A percentile compares a stretch with the other conserved stretches of the same genome.
phyloP scores from a whole-genome alignment of 1,140 invertebrate species.

The Acyrthosiphon pisum region DNA sequence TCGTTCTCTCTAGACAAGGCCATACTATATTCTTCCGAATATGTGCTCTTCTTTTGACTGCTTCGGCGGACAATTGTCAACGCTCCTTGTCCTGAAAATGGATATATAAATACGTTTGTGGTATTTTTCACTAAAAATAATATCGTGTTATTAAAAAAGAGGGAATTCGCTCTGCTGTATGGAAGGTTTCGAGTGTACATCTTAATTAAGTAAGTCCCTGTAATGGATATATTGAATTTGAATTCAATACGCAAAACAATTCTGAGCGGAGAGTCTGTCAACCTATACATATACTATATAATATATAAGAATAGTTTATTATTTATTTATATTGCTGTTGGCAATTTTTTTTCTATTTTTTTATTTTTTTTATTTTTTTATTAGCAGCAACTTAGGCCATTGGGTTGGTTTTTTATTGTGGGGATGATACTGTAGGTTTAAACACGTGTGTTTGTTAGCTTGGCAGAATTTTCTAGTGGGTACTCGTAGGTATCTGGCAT shows the following conservation, averaged over 20 bases:
- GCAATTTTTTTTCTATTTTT: neutral
- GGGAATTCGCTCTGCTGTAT: neutral
- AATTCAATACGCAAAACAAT: neutral
- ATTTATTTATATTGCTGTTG: neutral
- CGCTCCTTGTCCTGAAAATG: conserved; percentile 77
- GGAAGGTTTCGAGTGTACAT: neutral
- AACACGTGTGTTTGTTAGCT: too few species aligned
- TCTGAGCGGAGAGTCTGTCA: neutral
- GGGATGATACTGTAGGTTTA: too few species aligned
- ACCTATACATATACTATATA: neutral
- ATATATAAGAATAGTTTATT: neutral
- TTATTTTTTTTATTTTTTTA: too few species aligned
- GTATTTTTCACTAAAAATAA: neutral
- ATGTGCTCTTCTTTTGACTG: conserved; percentile 67
- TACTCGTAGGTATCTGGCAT: too few species aligned
- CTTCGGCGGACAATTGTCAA: conserved; percentile 82
- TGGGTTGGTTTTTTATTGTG: too few species aligned
- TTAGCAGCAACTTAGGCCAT: too few species aligned
- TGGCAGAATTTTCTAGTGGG: too few species aligned
- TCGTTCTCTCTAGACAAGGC: conserved; percentile 69
- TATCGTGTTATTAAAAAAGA: neutral
- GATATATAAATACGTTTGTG: neutral
- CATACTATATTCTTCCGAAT: conserved; percentile 62
- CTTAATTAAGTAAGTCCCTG: too few species aligned
- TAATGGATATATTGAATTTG: neutral